Evolutionary conservation across 2,888 invertebrate genomes (phyloP).

Genomic region (Epinotia nisella): DNA sequence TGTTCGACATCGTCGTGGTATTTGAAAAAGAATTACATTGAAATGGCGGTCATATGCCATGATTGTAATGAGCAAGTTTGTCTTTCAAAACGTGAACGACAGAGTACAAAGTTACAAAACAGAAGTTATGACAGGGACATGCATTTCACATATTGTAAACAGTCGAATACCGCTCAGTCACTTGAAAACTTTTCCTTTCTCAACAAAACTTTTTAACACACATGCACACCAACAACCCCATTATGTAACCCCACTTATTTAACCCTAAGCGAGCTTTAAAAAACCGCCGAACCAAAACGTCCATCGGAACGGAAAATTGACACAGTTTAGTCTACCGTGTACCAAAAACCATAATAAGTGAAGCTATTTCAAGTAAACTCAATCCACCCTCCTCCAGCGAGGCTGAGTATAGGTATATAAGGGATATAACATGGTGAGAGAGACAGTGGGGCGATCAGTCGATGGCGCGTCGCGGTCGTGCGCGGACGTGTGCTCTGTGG

Average conservation of each 20-base stretch:
- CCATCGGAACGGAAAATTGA: constrained; percentile 1
- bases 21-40: too few relatives aligned
- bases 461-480: neutral
- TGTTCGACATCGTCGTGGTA: too few relatives aligned
- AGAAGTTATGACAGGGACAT: too few relatives aligned
- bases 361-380: constrained; percentile 16
- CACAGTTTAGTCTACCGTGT: constrained; percentile 12
- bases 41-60: too few relatives aligned
- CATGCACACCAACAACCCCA: neutral
- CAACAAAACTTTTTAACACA: neutral
- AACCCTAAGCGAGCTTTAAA: neutral
- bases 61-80: too few relatives aligned
- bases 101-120: too few relatives aligned
- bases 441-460: neutral
- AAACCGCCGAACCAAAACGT: neutral
- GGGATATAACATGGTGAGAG: neutral
- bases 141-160: too few relatives aligned
- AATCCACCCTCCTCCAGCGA: neutral
- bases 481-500: neutral
- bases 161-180: too few relatives aligned
- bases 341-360: constrained; percentile 10
- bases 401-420: neutral
- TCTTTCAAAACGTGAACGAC: too few relatives aligned
- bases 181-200: too few relatives aligned
- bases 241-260: neutral